Evolutionary conservation across 2,113 vertebrate species (phyloP).

Genomic region (Tupaia tana): DNA sequence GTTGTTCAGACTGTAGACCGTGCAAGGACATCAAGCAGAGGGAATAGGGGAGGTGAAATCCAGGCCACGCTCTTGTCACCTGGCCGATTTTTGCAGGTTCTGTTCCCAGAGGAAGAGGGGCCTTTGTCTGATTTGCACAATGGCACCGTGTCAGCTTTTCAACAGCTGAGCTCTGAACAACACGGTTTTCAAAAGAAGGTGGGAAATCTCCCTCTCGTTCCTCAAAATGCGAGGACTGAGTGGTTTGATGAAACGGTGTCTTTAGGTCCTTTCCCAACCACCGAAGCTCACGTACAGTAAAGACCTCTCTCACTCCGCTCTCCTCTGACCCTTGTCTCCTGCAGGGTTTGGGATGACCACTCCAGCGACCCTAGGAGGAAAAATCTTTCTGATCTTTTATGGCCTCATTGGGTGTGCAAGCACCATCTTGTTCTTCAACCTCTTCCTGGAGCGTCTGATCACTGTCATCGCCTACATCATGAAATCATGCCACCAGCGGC

Average conservation of each 20-base stretch:
- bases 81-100: not conserved
- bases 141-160: not conserved
- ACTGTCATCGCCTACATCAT: constrained; percentile 93
- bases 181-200: not conserved
- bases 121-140: not conserved
- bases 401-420: constrained; percentile 96
- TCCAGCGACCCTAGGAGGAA: constrained; percentile 94
- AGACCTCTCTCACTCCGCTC: constrained; percentile 54
- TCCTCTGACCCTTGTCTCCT: constrained; percentile 80
- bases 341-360: constrained; percentile 98
- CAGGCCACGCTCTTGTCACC: not conserved
- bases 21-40: not conserved
- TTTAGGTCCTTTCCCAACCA: not conserved
- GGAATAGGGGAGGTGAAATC: not conserved
- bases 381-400: constrained; percentile 97
- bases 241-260: not conserved
- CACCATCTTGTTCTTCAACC: constrained; percentile 98
- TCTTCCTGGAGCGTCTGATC: constrained; percentile 97
- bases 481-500: constrained; percentile 91
- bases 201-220: not conserved
- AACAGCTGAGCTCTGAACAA: not conserved
- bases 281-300: not conserved
- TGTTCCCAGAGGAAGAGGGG: not conserved
- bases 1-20: not conserved
- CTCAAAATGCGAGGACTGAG: not conserved